Percentiles rank a stretch among this genome's conserved stretches.
Conservation (phyloP, 92 coral and sea anemone species). For the Epizoanthus rinbou region DNA sequence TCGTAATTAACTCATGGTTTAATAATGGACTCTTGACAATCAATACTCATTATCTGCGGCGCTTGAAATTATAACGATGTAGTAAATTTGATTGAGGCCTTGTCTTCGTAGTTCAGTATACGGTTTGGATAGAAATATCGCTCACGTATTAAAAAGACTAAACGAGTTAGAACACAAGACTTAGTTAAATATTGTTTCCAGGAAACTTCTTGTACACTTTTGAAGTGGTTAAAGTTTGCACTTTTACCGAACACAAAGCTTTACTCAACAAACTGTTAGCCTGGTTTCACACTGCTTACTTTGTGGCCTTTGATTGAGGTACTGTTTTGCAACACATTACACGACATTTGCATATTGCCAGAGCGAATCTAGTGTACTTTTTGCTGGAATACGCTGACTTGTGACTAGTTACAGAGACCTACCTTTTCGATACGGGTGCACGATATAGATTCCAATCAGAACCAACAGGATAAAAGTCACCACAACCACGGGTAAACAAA, state of each 20-base stretch:
- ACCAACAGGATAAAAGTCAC: conserved; percentile 75
- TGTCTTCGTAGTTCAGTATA: neutral
- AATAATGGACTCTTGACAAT: neutral
- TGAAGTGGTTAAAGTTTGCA: conserved; percentile 16
- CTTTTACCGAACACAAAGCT: neutral
- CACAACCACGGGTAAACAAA: conserved; percentile 86
- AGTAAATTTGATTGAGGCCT: neutral
- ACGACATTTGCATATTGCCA: neutral
- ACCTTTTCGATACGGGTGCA: conserved; percentile 83
- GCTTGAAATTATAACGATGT: neutral
- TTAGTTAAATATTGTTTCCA: neutral
- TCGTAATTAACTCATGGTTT: neutral
- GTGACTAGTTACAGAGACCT: conserved; percentile 1
- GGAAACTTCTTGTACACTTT: neutral
- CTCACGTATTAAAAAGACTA: neutral
- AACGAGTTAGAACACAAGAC: neutral
- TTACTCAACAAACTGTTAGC: neutral
- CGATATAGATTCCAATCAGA: conserved; percentile 80
- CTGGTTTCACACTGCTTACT: neutral
- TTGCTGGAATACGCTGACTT: neutral
- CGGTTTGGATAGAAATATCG: neutral
- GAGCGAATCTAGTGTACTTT: neutral
- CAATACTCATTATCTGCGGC: neutral
- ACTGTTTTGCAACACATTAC: neutral
- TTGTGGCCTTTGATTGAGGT: neutral